Percentiles rank a stretch among this genome's conserved stretches.
phyloP scores from a whole-genome alignment of 2,888 invertebrate genomes.

The Leptopterna dolabrata region DNA sequence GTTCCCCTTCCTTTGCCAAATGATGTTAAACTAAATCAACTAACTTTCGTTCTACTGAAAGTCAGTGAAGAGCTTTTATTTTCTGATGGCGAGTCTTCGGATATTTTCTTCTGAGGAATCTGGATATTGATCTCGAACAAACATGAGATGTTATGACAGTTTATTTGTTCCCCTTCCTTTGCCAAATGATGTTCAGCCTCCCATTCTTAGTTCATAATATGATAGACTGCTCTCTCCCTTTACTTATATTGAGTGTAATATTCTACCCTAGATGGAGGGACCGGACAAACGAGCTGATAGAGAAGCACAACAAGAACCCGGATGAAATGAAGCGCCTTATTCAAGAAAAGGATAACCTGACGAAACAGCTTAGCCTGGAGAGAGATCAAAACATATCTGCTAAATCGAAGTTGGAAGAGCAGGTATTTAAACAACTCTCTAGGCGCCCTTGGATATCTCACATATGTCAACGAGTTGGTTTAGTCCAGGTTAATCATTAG shows the following conservation, averaged over 20 bases:
- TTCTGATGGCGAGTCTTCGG: neutral
- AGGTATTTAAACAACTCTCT: conserved; percentile 67
- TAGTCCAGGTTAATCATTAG: too few relatives aligned
- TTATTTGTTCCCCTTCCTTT: too few relatives aligned
- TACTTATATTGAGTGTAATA: too few relatives aligned
- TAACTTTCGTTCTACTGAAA: conserved; percentile 11
- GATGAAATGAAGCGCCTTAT: conserved; percentile 92
- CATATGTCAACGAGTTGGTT: neutral
- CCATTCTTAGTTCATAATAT: too few relatives aligned
- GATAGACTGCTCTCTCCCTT: too few relatives aligned
- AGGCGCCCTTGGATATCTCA: too few relatives aligned
- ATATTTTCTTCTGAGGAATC: too few relatives aligned
- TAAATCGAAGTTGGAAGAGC: conserved; percentile 77
- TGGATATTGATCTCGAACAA: too few relatives aligned
- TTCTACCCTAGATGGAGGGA: conserved; percentile 79
- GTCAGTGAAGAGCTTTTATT: neutral
- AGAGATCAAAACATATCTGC: conserved; percentile 76
- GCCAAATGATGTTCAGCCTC: neutral
- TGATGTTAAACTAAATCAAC: neutral
- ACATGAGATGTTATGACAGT: too few relatives aligned
- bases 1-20: neutral
- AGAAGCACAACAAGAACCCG: conserved; percentile 90
- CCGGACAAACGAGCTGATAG: conserved; percentile 86
- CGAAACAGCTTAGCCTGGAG: conserved; percentile 82
- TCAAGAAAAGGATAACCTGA: conserved; percentile 82